Percentiles rank a stretch among this genome's conserved stretches.
Evolutionary conservation across 1,140 invertebrate genomes (phyloP).

Genomic region (Andrena cerasifolii): DNA sequence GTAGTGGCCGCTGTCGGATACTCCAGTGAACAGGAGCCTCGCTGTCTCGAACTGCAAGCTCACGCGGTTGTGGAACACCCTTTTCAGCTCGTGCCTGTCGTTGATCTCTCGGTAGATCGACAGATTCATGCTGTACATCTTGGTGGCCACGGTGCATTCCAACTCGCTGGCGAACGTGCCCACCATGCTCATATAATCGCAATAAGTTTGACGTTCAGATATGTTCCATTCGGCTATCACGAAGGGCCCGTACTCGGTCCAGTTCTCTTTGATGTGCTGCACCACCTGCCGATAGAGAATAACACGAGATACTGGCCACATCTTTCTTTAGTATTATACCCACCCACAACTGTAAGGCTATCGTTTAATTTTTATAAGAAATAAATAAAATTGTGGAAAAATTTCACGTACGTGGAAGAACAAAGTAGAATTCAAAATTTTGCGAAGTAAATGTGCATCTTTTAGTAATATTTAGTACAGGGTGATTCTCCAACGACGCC

Average conservation of each 20-base stretch:
- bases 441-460: too few species aligned
- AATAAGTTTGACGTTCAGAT: conserved; percentile 64
- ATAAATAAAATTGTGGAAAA: too few species aligned
- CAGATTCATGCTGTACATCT: conserved; percentile 72
- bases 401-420: too few species aligned
- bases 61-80: conserved; percentile 70
- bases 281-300: conserved; percentile 75
- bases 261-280: conserved; percentile 69
- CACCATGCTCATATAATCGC: conserved; percentile 71
- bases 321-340: too few species aligned
- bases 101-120: conserved; percentile 73
- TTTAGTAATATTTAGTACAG: too few species aligned
- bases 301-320: too few species aligned
- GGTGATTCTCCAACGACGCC: too few species aligned
- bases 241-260: conserved; percentile 72
- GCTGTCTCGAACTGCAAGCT: conserved; percentile 60
- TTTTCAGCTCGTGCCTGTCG: conserved; percentile 59
- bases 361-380: too few species aligned
- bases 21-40: conserved; percentile 73
- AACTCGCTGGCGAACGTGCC: conserved; percentile 76
- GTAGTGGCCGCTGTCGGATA: conserved; percentile 75
- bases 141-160: conserved; percentile 74
- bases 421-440: too few species aligned
- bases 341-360: too few species aligned
- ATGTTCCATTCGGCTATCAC: conserved; percentile 77